Evolutionary conservation across 1,140 invertebrate species (phyloP), one percentile per base, ranked within the genome.

Genomic region (Papilio dardanus): DNA sequence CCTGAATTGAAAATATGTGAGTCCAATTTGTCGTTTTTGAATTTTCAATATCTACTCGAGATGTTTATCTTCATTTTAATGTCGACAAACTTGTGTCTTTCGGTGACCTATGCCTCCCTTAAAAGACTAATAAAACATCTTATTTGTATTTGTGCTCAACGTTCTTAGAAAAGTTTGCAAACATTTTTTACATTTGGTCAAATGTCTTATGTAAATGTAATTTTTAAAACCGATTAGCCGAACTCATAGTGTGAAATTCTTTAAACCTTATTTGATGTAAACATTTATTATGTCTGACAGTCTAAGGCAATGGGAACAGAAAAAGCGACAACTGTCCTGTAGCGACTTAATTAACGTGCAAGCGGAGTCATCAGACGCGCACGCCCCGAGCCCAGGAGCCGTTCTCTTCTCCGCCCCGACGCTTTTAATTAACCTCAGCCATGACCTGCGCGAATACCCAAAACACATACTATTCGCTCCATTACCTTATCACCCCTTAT

Each of bases 341-440:
- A 87, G 82, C 83, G 81, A 81, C 85, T 88, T 88, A 90, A 90
- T 90, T 88, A 88, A 84, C 84, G 83, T 87, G 88, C 87, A 86
- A 83, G 84, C 80, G 74, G 81, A 88, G 87, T 88, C 86, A 88
- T 88, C 83, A 86, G 84, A 83, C 84, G 81, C 78, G 76, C 76
- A 66, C 79, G 73, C 76, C 75, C 76, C 79, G 37, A 77, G 79
- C 82, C 81, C 80, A 82, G 77, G 79, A 85, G 81, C 79, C 46
- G 21, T 50, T 19, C 46, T 81, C 79, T 79, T 81, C 81, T 81
- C 68, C 81, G 80, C 80, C 79, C 74, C 81, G 80, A 71, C 82
- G 83, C 77, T 83, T 89, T 87, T 88, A 89, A 89, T 89, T 89
- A 89, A 89, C 87, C 77, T 50, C 19, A 50, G 73, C 78, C 75